Conservation (phyloP, 2,888 invertebrate species). For the Aspidapion aeneum region DNA sequence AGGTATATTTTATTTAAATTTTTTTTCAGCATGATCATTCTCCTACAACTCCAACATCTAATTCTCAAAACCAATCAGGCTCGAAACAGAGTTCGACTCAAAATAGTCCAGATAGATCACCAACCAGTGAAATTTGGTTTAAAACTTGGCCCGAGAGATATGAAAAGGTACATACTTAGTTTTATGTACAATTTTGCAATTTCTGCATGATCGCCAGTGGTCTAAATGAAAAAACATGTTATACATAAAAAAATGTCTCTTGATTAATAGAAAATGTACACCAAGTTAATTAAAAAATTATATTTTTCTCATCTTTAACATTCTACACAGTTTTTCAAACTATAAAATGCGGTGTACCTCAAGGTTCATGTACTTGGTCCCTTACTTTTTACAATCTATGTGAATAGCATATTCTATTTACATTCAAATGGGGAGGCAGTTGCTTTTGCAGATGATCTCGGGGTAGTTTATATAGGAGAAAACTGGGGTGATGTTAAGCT, state of each 20-base stretch:
- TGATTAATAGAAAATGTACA: too few relatives aligned
- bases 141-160: conserved; percentile 53
- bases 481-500: neutral
- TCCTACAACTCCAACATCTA: neutral
- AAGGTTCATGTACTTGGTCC: neutral
- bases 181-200: too few relatives aligned
- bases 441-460: neutral
- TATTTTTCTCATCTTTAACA: too few relatives aligned
- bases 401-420: neutral
- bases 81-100: conserved; percentile 8
- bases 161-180: too few relatives aligned
- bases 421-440: neutral
- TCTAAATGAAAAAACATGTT: too few relatives aligned
- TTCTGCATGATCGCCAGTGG: too few relatives aligned
- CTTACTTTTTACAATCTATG: neutral
- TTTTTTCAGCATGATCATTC: neutral
- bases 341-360: neutral
- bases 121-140: conserved; percentile 43
- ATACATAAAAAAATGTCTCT: too few relatives aligned
- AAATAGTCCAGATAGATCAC: conserved; percentile 17
- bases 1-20: too few relatives aligned
- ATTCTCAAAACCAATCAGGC: neutral
- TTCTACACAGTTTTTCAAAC: neutral
- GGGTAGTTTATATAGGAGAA: neutral
- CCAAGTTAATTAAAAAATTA: too few relatives aligned